phyloP scores from a whole-genome alignment of 2,113 vertebrate species.

The Albula goreensis region DNA sequence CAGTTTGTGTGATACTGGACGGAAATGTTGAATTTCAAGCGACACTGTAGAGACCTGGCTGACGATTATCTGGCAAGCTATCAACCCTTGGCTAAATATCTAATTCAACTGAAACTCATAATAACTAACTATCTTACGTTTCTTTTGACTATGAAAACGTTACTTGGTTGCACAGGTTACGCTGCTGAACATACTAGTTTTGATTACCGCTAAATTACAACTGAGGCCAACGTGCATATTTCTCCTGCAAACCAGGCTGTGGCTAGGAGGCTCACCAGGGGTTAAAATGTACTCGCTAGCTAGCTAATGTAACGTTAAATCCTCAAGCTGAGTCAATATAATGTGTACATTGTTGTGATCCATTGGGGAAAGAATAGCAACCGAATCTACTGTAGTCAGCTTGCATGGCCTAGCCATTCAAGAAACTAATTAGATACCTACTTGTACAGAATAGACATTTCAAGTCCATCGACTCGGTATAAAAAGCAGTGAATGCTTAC shows the following conservation, averaged over 20 bases:
- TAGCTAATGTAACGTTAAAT: not conserved
- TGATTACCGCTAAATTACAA: no score
- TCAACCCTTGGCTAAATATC: not conserved
- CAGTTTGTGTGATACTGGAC: not conserved
- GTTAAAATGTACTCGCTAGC: no score
- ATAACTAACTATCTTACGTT: not conserved
- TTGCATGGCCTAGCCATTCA: not conserved
- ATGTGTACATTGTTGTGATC: not conserved
- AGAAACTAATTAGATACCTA: no score
- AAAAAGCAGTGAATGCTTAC: no score
- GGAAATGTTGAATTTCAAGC: not conserved
- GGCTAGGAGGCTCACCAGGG: not conserved
- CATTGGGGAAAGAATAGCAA: not conserved
- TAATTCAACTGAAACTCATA: not conserved
- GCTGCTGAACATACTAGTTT: no score
- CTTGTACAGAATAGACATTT: no score
- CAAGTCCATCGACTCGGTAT: no score
- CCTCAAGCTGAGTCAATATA: not conserved
- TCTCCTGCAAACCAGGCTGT: not conserved
- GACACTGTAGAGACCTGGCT: not conserved
- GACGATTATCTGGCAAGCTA: not conserved
- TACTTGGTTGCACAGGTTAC: no score
- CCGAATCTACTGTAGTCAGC: not conserved
- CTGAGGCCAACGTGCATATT: not conserved
- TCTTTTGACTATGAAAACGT: not conserved